Conservation (phyloP, 2,113 vertebrate genomes). For the Istiophorus platypterus region DNA sequence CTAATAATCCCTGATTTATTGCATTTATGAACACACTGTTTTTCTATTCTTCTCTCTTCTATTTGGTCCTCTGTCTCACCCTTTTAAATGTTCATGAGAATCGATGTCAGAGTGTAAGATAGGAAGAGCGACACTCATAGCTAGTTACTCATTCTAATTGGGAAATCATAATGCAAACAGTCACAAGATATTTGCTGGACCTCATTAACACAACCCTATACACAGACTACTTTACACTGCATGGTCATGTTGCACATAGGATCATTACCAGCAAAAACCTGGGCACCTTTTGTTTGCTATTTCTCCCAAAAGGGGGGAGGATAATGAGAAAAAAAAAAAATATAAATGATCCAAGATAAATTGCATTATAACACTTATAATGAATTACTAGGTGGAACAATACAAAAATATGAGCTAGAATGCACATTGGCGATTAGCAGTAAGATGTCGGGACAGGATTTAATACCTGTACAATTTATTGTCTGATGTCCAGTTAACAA, state of each 20-base stretch:
- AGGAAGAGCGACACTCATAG: slow-evolving; percentile 51
- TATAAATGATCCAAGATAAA: background rate
- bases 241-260: slow-evolving; percentile 3
- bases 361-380: background rate
- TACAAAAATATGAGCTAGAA: background rate
- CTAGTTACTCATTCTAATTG: slow-evolving; percentile 51
- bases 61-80: slow-evolving; percentile 35
- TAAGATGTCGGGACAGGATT: background rate
- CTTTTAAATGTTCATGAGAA: slow-evolving; percentile 12
- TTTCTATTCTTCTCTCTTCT: background rate
- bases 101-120: slow-evolving; percentile 12
- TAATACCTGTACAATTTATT: background rate
- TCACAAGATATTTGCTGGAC: slow-evolving; percentile 26
- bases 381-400: background rate
- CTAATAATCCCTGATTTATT: slow-evolving; percentile 18
- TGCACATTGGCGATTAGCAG: background rate
- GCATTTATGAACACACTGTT: background rate
- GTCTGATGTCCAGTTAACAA: background rate
- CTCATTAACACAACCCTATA: background rate
- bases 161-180: slow-evolving; percentile 1
- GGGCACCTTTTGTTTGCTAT: slow-evolving; percentile 21
- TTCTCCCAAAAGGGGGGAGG: background rate
- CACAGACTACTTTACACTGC: background rate
- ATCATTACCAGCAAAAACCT: slow-evolving; percentile 45
- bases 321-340: background rate